Conservation (phyloP, 2,888 invertebrate species). For the Harpalus rufipes region DNA sequence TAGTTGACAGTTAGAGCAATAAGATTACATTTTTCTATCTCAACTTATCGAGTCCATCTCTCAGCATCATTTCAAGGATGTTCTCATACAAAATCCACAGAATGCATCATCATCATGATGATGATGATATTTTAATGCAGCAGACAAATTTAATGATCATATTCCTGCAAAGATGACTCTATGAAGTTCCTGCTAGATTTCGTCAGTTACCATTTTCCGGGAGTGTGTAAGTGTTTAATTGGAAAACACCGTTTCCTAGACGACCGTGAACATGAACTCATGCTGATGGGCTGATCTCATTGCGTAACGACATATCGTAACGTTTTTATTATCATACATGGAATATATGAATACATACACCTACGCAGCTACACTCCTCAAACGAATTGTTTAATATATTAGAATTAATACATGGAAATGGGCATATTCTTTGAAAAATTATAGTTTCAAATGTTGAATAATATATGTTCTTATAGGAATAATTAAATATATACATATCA, state of each 20-base stretch:
- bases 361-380: not conserved
- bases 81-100: not conserved
- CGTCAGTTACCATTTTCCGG: not conserved
- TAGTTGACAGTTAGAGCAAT: too few relatives aligned
- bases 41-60: too few relatives aligned
- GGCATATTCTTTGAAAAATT: not conserved
- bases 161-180: not conserved
- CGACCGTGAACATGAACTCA: conserved; percentile 11
- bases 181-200: not conserved
- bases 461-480: too few relatives aligned
- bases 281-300: not conserved
- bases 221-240: conserved; percentile 3
- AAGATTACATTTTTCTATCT: too few relatives aligned
- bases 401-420: not conserved
- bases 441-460: too few relatives aligned
- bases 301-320: not conserved
- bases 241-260: conserved; percentile 15
- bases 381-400: not conserved
- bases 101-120: not conserved
- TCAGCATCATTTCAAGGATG: too few relatives aligned
- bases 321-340: not conserved
- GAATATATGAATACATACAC: conserved; percentile 1
- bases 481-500: too few relatives aligned
- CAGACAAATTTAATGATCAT: not conserved
- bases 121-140: not conserved